These are phyloP conservation scores for Drosophila nr. fundita DNA, from an alignment of 2,888 invertebrate species.

Conservation along the genomic window DNA sequence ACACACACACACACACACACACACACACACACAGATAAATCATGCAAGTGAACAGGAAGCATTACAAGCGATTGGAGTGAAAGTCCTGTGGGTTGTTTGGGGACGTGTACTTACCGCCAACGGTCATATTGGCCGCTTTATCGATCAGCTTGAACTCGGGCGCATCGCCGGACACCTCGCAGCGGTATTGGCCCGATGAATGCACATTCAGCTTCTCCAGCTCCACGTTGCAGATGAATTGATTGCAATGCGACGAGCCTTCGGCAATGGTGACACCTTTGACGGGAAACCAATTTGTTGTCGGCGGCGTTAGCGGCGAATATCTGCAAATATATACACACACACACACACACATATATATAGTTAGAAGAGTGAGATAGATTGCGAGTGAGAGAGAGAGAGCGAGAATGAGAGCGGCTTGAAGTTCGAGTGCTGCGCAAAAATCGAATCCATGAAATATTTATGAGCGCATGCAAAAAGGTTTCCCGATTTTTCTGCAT, in stretches of 20 bases:
- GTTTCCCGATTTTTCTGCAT: slow-evolving; percentile 57
- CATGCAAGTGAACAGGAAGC: slow-evolving; percentile 36
- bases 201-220: slow-evolving; percentile 82
- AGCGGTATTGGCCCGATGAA: slow-evolving; percentile 87
- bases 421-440: slow-evolving; percentile 69
- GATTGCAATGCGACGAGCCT: slow-evolving; percentile 84
- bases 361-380: slow-evolving; percentile 1
- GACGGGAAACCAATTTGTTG: slow-evolving; percentile 84
- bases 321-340: slow-evolving; percentile 80
- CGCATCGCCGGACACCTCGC: slow-evolving; percentile 88
- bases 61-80: slow-evolving; percentile 7
- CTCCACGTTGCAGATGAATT: slow-evolving; percentile 85
- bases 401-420: slow-evolving; percentile 17
- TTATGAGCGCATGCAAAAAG: slow-evolving; percentile 73
- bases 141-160: slow-evolving; percentile 87
- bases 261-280: slow-evolving; percentile 84
- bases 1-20: background rate
- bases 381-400: slow-evolving; percentile 6
- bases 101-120: slow-evolving; percentile 85
- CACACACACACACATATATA: background rate
- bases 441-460: slow-evolving; percentile 76
- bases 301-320: slow-evolving; percentile 84
- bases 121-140: slow-evolving; percentile 87
- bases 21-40: slow-evolving; percentile 59
- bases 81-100: background rate